Conservation (phyloP, 2,888 invertebrate genomes). For the Cynaeus angustus region DNA sequence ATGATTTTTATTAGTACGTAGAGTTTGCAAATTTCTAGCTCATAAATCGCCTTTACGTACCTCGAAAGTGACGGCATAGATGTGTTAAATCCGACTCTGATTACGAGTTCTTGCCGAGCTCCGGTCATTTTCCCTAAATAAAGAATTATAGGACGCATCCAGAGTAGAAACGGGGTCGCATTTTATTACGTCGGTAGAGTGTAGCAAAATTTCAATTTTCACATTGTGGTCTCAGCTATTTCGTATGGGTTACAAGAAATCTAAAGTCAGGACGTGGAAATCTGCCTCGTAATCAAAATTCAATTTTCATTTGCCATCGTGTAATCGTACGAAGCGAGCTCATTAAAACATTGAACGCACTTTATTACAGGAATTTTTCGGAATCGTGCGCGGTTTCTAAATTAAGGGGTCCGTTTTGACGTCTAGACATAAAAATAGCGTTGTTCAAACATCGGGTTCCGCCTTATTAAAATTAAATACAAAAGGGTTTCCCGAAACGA, state of each 20-base stretch:
- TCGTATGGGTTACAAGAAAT: conserved; percentile 15
- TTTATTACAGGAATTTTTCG: conserved; percentile 45
- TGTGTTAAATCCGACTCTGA: conserved; percentile 29
- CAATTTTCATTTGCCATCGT: conserved; percentile 28
- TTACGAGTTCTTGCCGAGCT: conserved; percentile 20
- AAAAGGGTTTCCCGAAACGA: conserved; percentile 24
- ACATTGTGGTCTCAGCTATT: conserved; percentile 12
- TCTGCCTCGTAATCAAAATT: conserved; percentile 30
- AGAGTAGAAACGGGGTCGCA: conserved; percentile 27
- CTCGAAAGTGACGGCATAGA: conserved; percentile 15
- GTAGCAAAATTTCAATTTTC: conserved; percentile 29
- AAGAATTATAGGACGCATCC: conserved; percentile 31
- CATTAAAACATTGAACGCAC: conserved; percentile 40
- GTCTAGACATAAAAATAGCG: conserved; percentile 28
- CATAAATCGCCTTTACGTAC: conserved; percentile 21
- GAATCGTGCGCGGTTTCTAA: conserved; percentile 37
- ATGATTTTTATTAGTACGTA: neutral
- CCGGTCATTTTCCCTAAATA: conserved; percentile 35
- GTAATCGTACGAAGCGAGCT: conserved; percentile 24
- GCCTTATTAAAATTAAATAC: conserved; percentile 35
- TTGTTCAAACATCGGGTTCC: conserved; percentile 22
- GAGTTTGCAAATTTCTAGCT: conserved; percentile 13
- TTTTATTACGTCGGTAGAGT: conserved; percentile 13
- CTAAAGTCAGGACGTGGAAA: conserved; percentile 21
- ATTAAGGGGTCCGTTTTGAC: conserved; percentile 26